Percentiles rank a stretch among this genome's conserved stretches.
Conservation (phyloP, 2,113 vertebrate species). For the Dipodomys ordii region DNA sequence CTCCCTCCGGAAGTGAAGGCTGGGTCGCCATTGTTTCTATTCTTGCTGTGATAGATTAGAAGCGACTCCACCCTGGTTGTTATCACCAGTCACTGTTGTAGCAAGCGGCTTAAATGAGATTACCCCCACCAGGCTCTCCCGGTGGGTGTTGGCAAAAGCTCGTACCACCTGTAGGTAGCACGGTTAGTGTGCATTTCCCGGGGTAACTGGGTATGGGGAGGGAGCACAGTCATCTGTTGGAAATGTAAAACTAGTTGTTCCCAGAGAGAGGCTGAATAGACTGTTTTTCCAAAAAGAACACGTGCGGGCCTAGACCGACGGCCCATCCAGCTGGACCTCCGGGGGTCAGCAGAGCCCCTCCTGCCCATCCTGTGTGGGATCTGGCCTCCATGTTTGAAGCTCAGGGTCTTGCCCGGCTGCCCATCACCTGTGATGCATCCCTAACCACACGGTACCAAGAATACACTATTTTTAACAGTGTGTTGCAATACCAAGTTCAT, state of each 20-base stretch:
- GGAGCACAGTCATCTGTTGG: neutral
- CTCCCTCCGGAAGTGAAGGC: rapidly evolving
- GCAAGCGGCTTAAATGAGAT: neutral
- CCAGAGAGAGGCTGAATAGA: neutral
- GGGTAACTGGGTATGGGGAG: neutral
- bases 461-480: neutral
- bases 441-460: neutral
- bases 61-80: neutral
- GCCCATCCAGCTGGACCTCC: neutral
- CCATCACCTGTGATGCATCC: neutral
- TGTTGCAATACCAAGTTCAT: neutral
- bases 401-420: no score
- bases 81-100: neutral
- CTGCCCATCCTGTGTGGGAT: neutral
- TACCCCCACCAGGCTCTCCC: neutral
- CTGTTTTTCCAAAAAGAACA: constrained; percentile 27
- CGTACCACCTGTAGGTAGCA: no score
- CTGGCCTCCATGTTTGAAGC: no score
- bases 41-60: neutral
- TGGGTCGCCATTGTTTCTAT: neutral
- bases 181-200: neutral
- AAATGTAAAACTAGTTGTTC: neutral
- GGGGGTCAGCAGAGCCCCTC: neutral
- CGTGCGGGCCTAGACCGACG: neutral
- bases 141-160: neutral